A percentile compares a stretch with the other conserved stretches of the same genome.
phyloP scores from a whole-genome alignment of 2,888 invertebrate species.

The Aphodius sticticus region DNA sequence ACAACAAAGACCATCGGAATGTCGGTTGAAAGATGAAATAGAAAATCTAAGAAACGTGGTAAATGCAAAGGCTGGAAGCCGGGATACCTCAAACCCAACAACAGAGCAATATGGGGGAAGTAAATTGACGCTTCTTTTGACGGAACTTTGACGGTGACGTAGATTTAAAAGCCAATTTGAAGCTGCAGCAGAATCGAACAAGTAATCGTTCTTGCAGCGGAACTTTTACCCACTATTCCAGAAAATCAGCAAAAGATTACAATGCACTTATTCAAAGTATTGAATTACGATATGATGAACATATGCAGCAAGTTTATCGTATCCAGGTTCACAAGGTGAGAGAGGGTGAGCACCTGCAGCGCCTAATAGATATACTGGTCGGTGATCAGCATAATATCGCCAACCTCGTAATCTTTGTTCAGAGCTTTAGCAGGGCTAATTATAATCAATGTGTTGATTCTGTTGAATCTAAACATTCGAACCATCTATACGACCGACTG shows the following conservation, averaged over 20 bases:
- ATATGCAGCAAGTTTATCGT: neutral
- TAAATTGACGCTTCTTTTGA: neutral
- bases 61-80: neutral
- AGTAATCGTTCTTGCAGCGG: neutral
- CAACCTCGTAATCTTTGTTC: too few relatives aligned
- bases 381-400: too few relatives aligned
- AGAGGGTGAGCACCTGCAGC: too few relatives aligned
- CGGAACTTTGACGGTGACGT: neutral
- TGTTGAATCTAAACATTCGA: too few relatives aligned
- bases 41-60: neutral
- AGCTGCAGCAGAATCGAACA: neutral
- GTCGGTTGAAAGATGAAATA: neutral
- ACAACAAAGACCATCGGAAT: neutral
- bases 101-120: neutral
- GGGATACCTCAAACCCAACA: neutral
- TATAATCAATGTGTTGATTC: too few relatives aligned
- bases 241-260: neutral
- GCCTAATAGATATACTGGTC: too few relatives aligned
- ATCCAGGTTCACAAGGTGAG: too few relatives aligned
- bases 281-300: neutral
- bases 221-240: neutral
- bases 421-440: too few relatives aligned
- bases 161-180: neutral
- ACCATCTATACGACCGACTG: too few relatives aligned
- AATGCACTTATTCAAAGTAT: neutral